phyloP scores from a whole-genome alignment of 2,797 vertebrate genomes.

The Hyperoplus immaculatus region DNA sequence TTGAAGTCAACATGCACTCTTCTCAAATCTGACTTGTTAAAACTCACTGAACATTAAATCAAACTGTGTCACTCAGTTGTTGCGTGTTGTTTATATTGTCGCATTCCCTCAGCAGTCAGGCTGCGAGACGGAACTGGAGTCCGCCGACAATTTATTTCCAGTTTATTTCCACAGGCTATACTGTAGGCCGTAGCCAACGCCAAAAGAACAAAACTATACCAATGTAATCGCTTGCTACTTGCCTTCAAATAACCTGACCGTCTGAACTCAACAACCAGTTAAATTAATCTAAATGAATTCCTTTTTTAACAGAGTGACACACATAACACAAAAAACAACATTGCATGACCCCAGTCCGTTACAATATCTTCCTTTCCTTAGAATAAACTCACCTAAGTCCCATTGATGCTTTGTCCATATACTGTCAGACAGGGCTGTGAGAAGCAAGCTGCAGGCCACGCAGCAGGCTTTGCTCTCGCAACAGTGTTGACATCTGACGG shows the following conservation, averaged over 20 bases:
- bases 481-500: constrained; percentile 74
- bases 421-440: constrained; percentile 11
- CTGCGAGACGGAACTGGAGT: no score
- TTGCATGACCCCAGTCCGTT: no score
- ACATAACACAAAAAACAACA: no score
- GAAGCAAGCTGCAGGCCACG: constrained; percentile 18
- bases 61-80: constrained; percentile 13
- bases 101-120: no score
- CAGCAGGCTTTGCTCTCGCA: constrained; percentile 45
- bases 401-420: constrained; percentile 21
- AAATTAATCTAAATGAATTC: neutral
- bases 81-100: neutral
- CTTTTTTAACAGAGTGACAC: neutral
- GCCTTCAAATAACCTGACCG: no score
- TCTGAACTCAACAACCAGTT: no score
- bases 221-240: no score
- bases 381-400: neutral
- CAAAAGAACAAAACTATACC: no score
- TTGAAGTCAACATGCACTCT: neutral
- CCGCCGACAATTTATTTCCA: no score
- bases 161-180: no score
- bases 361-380: no score
- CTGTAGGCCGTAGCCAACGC: no score
- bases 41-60: constrained; percentile 9
- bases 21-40: neutral